A percentile compares a stretch with the other conserved stretches of the same genome.
phyloP scores from a whole-genome alignment of 2,797 vertebrate species.

The Gouania willdenowi region DNA sequence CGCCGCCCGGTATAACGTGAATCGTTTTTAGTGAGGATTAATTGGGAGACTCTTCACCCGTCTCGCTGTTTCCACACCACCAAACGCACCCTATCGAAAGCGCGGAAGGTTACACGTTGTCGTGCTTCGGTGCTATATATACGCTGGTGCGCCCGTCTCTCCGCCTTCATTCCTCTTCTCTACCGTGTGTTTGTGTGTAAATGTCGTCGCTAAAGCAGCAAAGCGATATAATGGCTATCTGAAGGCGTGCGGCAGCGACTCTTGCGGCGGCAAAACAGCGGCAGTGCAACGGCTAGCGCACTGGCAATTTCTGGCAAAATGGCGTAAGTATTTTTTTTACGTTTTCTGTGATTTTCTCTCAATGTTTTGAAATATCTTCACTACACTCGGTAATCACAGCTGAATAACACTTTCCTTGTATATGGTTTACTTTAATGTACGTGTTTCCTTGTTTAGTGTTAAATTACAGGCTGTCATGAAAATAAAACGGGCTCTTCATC shows the following conservation, averaged over 20 bases:
- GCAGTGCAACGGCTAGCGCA: slow-evolving; percentile 77
- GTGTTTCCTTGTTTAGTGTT: not conserved
- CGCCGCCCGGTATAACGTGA: too few relatives aligned
- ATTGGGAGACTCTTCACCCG: too few relatives aligned
- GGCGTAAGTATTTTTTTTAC: slow-evolving; percentile 72
- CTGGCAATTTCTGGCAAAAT: slow-evolving; percentile 77
- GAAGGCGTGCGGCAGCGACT: slow-evolving; percentile 62
- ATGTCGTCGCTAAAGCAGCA: not conserved
- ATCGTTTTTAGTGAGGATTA: too few relatives aligned
- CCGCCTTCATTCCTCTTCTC: accelerated
- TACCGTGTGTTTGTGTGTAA: too few relatives aligned
- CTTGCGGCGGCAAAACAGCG: slow-evolving; percentile 71
- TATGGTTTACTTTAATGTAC: too few relatives aligned
- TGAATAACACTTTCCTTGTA: not conserved
- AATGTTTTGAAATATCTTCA: too few relatives aligned
- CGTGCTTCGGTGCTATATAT: slow-evolving; percentile 49
- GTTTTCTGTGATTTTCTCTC: not conserved
- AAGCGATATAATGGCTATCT: slow-evolving; percentile 67
- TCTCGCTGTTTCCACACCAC: accelerated
- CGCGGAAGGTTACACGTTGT: slow-evolving; percentile 46
- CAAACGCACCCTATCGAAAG: not conserved
- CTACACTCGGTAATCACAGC: not conserved
- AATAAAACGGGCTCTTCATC: too few relatives aligned
- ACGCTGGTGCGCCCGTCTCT: accelerated
- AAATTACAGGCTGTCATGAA: slow-evolving; percentile 3